Base-by-base conservation (phyloP, 2,797 vertebrate genomes). In the Acanthopagrus latus region DNA sequence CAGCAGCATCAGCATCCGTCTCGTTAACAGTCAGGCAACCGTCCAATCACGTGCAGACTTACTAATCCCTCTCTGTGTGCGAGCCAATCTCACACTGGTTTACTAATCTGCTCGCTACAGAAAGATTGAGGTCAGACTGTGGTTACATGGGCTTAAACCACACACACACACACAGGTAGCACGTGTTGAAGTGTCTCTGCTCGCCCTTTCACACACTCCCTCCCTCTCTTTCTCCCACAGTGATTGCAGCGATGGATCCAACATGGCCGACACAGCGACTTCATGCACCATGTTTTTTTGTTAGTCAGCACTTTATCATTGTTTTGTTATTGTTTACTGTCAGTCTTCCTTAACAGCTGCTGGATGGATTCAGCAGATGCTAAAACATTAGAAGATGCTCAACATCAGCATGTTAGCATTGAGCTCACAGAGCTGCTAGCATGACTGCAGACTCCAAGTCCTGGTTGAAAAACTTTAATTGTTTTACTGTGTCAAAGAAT, bases 121-220 rank as follows among this genome's bases (percentile, higher is more conserved):
- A 52, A 60, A 90, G 91, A 94, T 93, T 93, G 87, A 93, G 93
- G 93, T 92, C 93, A 91, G 78, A 82, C 48, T 83, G 79, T 83
- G 79, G 77, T 82, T 83, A 86, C 88, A 87, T 82, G 88, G 86
- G 44, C 25, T 88, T 88, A 87, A 90, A 84, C 71, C 80, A 59
- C 16, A 77, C 80, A 70, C 84, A 77, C 71, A 75, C 56, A 74
- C 54, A 62, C 78, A 66, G 52, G 73, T 76, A 66, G 58, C 80
- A 80, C 54, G 7, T 71, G 71, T 60, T 46, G 29, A 13, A 7
- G 44, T 46, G 65, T 60, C 72, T 76, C 62, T 54, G 43, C 48
- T 64, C 27, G 27, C 50, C 52, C 65, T 54, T 51, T 21, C 52
- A 62, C 23, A 57, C 33, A 11, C 46, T 46, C 50, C 11, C 54